Evolutionary conservation across 2,113 vertebrate genomes (phyloP).

Genomic region (Engraulis encrasicolus): DNA sequence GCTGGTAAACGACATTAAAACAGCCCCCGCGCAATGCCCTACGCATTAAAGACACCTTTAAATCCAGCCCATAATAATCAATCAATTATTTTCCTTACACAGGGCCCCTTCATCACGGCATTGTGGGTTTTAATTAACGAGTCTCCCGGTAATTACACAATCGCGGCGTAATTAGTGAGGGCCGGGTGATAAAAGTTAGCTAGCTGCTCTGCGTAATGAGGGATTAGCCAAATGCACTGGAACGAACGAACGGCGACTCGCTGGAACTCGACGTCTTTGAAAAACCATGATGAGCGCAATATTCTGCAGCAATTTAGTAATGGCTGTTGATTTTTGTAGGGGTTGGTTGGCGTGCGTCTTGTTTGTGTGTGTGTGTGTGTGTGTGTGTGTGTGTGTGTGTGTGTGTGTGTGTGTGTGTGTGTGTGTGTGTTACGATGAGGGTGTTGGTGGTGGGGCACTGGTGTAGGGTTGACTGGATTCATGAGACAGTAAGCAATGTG

Average conservation of each 20-base stretch:
- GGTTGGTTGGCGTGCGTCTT: not conserved
- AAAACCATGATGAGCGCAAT: conserved; percentile 29
- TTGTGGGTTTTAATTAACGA: conserved; percentile 55
- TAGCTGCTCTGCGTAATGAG: conserved; percentile 49
- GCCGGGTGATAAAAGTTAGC: conserved; percentile 51
- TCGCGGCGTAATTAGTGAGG: conserved; percentile 49
- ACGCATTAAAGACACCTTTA: not conserved
- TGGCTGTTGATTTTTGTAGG: conserved; percentile 37
- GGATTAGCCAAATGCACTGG: conserved; percentile 49
- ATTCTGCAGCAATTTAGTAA: conserved; percentile 48
- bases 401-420: too few relatives aligned
- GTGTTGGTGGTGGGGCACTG: too few relatives aligned
- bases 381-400: conserved; percentile 9
- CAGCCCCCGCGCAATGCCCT: not conserved
- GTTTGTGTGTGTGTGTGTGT: not conserved
- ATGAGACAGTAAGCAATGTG: too few relatives aligned
- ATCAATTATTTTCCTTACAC: conserved; percentile 43
- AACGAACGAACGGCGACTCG: conserved; percentile 22
- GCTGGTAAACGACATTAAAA: not conserved
- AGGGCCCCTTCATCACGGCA: conserved; percentile 39
- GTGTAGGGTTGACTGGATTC: not conserved
- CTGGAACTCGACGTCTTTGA: conserved; percentile 23
- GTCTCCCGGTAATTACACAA: conserved; percentile 54
- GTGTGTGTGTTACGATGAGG: too few relatives aligned
- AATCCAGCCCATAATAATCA: conserved; percentile 22